A percentile compares a stretch with the other conserved stretches of the same genome.
These are phyloP conservation scores for Sphinx pinastri DNA, from an alignment of 2,888 invertebrate species.

Conservation along the genomic window DNA sequence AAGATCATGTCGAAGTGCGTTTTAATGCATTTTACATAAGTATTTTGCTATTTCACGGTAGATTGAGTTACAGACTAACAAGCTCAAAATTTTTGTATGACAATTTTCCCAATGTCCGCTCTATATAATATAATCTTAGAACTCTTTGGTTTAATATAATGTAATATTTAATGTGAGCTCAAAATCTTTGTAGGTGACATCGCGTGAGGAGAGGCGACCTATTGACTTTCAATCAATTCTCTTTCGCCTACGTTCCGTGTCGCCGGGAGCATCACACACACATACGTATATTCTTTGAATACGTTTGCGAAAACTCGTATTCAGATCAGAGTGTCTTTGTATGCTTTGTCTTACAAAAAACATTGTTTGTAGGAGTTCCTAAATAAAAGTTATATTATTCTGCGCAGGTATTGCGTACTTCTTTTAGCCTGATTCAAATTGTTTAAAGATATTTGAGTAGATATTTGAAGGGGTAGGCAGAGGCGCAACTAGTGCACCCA, in stretches of 20 bases:
- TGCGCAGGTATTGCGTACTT: background rate
- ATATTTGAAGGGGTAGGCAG: no score
- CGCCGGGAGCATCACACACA: constrained; percentile 26
- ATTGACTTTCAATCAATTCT: constrained; percentile 65
- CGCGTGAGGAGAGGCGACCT: constrained; percentile 55
- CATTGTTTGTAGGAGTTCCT: background rate
- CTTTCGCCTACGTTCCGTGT: constrained; percentile 46
- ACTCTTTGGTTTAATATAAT: background rate
- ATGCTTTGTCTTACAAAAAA: constrained; percentile 4
- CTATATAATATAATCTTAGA: no score
- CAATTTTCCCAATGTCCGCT: no score
- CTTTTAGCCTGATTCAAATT: background rate
- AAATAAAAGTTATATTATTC: constrained; percentile 4
- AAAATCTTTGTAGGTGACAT: constrained; percentile 50
- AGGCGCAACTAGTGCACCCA: no score
- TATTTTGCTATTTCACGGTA: no score
- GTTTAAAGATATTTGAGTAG: constrained; percentile 6
- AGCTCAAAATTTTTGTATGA: no score
- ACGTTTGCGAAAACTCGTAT: constrained; percentile 9
- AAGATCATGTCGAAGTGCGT: no score
- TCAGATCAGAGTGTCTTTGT: constrained; percentile 7
- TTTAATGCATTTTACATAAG: no score
- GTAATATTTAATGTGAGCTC: constrained; percentile 30
- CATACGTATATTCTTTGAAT: constrained; percentile 13
- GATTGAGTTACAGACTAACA: no score